A percentile compares a stretch with the other conserved stretches of the same genome.
phyloP scores from a whole-genome alignment of 2,888 invertebrate species.

The Buathra laborator region DNA sequence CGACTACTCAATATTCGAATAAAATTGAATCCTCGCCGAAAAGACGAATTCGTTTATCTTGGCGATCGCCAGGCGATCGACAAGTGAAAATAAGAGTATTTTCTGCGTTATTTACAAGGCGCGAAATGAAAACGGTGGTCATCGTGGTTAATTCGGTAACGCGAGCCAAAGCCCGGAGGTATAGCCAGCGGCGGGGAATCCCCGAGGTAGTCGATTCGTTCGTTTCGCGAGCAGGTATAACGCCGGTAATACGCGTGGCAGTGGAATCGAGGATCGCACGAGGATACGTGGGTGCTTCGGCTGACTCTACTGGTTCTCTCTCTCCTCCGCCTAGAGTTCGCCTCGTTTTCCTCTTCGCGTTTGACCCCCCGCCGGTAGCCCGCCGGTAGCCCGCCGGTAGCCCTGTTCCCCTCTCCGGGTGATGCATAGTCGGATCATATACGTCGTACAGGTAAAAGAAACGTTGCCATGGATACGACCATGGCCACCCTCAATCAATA shows the following conservation, averaged over 20 bases:
- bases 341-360: constrained; percentile 10
- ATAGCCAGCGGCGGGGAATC: too few relatives aligned
- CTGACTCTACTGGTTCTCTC: constrained; percentile 3
- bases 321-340: not conserved
- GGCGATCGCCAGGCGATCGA: too few relatives aligned
- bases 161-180: not conserved
- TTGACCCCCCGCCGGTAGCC: not conserved
- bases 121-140: too few relatives aligned
- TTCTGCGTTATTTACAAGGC: too few relatives aligned
- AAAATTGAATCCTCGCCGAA: not conserved
- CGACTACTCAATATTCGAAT: not conserved
- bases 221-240: not conserved
- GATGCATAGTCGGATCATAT: constrained; percentile 63
- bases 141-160: too few relatives aligned
- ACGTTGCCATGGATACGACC: constrained; percentile 84
- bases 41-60: too few relatives aligned
- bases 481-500: constrained; percentile 85
- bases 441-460: constrained; percentile 83
- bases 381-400: not conserved
- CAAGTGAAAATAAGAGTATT: too few relatives aligned
- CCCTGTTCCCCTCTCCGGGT: constrained; percentile 21
- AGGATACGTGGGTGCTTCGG: constrained; percentile 50
- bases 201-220: constrained; percentile 1
- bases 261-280: constrained; percentile 22
- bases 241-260: constrained; percentile 31